Conservation (phyloP, 2,797 vertebrate genomes). For the Microhierax caerulescens region DNA sequence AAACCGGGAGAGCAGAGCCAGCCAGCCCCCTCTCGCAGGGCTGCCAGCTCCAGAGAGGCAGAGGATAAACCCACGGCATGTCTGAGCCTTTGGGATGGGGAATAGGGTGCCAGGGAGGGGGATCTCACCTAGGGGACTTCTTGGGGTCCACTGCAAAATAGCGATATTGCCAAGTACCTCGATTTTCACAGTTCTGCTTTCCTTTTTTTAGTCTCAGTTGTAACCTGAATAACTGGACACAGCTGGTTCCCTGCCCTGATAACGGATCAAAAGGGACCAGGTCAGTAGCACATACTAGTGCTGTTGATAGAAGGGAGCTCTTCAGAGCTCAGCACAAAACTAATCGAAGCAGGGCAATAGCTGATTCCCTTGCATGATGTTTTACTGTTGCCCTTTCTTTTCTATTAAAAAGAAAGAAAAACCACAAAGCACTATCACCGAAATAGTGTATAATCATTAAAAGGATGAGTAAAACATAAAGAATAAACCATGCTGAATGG, state of each 20-base stretch:
- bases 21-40: not conserved
- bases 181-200: not conserved
- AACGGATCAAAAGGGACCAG: not conserved
- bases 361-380: not conserved
- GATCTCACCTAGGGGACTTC: not conserved
- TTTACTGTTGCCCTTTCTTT: not conserved
- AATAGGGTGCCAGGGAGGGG: not conserved
- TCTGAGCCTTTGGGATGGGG: not conserved
- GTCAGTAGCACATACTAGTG: not conserved
- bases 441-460: not conserved
- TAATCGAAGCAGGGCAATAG: not conserved
- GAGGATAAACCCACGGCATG: not conserved
- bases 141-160: not conserved
- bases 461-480: not conserved
- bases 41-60: not conserved
- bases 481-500: not conserved
- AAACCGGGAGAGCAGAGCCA: not conserved
- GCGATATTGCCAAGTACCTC: not conserved
- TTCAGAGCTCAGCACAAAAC: not conserved
- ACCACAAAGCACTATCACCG: not conserved
- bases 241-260: not conserved
- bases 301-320: not conserved
- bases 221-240: not conserved
- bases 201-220: not conserved
- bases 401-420: fast-evolving